Percentiles rank a stretch among this genome's conserved stretches.
phyloP scores from a whole-genome alignment of 2,797 vertebrate species.

The Squalus acanthias region DNA sequence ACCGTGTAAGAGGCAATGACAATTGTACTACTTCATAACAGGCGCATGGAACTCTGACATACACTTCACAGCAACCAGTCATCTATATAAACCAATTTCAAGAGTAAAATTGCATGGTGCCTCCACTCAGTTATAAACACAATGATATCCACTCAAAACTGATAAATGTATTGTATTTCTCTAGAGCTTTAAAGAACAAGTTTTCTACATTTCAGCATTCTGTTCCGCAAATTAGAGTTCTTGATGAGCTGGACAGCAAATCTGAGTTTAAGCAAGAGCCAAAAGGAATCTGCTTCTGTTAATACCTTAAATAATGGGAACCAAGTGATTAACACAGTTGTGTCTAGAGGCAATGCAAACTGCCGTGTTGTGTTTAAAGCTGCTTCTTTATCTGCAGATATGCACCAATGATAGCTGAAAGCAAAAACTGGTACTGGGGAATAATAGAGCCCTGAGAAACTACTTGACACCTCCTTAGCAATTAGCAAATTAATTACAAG shows the following conservation, averaged over 20 bases:
- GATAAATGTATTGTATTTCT: constrained; percentile 65
- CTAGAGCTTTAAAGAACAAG: constrained; percentile 54
- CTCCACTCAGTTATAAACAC: constrained; percentile 67
- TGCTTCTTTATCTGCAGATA: constrained; percentile 5
- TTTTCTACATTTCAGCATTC: constrained; percentile 48
- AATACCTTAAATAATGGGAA: constrained; percentile 45
- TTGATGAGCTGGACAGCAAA: constrained; percentile 29
- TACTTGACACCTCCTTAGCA: constrained; percentile 48
- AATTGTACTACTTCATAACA: constrained; percentile 73
- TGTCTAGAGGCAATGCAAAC: background rate
- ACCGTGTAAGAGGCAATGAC: constrained; percentile 71
- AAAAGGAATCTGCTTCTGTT: constrained; percentile 42
- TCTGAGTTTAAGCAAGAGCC: constrained; percentile 45
- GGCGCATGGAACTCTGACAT: constrained; percentile 74
- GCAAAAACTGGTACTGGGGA: constrained; percentile 48
- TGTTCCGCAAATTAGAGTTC: constrained; percentile 41
- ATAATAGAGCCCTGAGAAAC: constrained; percentile 54
- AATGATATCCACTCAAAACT: constrained; percentile 69
- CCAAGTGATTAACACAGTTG: constrained; percentile 40
- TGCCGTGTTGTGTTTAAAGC: constrained; percentile 21
- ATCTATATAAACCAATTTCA: constrained; percentile 82
- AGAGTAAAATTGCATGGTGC: constrained; percentile 81
- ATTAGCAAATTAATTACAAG: constrained; percentile 59
- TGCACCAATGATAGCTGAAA: constrained; percentile 32
- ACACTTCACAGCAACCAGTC: constrained; percentile 77